Percentiles rank a stretch among this genome's conserved stretches.
Evolutionary conservation across 2,113 vertebrate genomes (phyloP).

Genomic region (Platichthys flesus): DNA sequence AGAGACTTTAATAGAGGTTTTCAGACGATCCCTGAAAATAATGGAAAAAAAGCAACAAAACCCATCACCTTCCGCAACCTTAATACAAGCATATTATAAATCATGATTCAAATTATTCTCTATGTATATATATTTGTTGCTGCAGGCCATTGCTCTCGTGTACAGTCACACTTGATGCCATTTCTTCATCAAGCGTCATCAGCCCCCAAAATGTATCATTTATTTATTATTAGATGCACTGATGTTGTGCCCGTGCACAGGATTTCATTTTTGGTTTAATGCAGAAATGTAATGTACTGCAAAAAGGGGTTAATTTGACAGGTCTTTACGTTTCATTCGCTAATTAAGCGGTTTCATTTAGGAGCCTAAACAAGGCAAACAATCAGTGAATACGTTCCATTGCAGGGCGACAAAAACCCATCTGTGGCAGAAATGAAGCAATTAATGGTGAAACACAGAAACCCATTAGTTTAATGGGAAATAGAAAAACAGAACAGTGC

Average conservation of each 20-base stretch:
- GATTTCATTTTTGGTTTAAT: conserved; percentile 74
- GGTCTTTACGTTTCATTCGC: conserved; percentile 71
- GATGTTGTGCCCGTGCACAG: conserved; percentile 18
- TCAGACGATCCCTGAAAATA: conserved; percentile 8
- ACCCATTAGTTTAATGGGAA: conserved; percentile 83
- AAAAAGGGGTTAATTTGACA: conserved; percentile 80
- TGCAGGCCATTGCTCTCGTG: conserved; percentile 28
- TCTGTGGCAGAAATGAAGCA: conserved; percentile 77
- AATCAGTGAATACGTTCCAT: conserved; percentile 58
- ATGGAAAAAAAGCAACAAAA: neutral
- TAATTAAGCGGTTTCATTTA: conserved; percentile 78
- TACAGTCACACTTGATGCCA: conserved; percentile 25
- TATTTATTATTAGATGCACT: conserved; percentile 41
- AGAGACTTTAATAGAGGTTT: conserved; percentile 13
- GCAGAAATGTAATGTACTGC: conserved; percentile 77
- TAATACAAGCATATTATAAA: neutral
- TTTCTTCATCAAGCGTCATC: conserved; percentile 55
- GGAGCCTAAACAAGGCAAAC: conserved; percentile 73
- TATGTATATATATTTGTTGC: conserved; percentile 11
- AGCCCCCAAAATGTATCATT: conserved; percentile 36
- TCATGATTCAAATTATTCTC: neutral
- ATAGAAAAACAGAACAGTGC: conserved; percentile 58
- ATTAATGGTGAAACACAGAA: conserved; percentile 77
- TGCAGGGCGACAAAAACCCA: conserved; percentile 72
- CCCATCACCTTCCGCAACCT: too few species aligned